A percentile compares a stretch with the other conserved stretches of the same genome.
These are phyloP conservation scores for Hirtodrosophila trivittata DNA, from an alignment of 2,888 invertebrate species.

Conservation along the genomic window DNA sequence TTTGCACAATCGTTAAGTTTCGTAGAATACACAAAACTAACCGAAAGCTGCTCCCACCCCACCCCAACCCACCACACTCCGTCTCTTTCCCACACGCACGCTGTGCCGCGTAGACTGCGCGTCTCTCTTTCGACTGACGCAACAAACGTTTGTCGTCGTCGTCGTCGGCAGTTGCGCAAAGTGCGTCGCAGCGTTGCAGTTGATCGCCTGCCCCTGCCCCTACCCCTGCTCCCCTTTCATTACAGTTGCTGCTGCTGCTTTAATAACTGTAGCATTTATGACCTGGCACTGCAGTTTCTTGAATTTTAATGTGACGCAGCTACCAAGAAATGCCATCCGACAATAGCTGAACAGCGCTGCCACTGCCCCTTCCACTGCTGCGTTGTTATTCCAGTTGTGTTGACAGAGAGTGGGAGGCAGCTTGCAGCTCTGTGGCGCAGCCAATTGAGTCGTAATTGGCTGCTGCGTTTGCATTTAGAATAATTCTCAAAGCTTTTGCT, in stretches of 20 bases:
- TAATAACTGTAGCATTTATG: conserved; percentile 62
- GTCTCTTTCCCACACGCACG: conserved; percentile 18
- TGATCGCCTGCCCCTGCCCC: conserved; percentile 4
- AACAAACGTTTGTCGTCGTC: conserved; percentile 44
- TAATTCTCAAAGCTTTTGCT: neutral
- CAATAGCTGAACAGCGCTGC: conserved; percentile 20
- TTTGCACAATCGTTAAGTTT: conserved; percentile 70
- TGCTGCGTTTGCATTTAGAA: conserved; percentile 43
- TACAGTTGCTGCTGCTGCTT: conserved; percentile 22
- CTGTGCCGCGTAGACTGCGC: conserved; percentile 47
- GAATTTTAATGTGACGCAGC: conserved; percentile 62
- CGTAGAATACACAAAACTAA: conserved; percentile 53
- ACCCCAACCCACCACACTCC: neutral
- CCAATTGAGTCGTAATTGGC: conserved; percentile 23
- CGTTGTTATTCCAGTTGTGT: conserved; percentile 56
- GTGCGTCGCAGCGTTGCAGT: conserved; percentile 52
- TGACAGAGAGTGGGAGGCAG: neutral
- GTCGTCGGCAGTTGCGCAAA: conserved; percentile 70
- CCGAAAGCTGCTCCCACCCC: conserved; percentile 37
- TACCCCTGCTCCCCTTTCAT: neutral
- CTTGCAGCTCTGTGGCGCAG: neutral
- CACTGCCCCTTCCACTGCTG: neutral
- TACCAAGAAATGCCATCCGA: conserved; percentile 55
- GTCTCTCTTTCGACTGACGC: conserved; percentile 57
- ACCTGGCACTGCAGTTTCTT: conserved; percentile 67